A percentile compares a stretch with the other conserved stretches of the same genome.
Evolutionary conservation across 2,888 invertebrate species (phyloP).

Genomic region (Drosophila fungiperda): DNA sequence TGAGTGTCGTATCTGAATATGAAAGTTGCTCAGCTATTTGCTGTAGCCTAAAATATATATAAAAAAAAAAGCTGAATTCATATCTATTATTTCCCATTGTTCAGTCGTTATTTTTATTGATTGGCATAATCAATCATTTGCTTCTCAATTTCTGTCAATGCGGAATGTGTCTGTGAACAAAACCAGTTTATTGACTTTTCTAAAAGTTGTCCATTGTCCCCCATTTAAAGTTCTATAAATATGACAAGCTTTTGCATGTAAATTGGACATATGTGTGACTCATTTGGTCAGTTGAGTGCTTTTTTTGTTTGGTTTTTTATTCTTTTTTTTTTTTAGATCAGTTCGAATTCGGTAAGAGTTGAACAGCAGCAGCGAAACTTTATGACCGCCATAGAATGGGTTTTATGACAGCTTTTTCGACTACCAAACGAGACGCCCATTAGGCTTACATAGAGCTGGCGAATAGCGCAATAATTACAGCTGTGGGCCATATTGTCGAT

Average conservation of each 20-base stretch:
- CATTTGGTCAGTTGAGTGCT: conserved; percentile 13
- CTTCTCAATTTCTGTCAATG: conserved; percentile 16
- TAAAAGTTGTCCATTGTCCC: not conserved
- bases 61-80: not conserved
- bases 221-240: conserved; percentile 8
- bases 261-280: conserved; percentile 6
- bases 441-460: conserved; percentile 21
- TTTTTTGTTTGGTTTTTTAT: not conserved
- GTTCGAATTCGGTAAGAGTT: not conserved
- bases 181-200: conserved; percentile 1
- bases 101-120: not conserved
- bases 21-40: not conserved
- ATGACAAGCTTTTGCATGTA: not conserved
- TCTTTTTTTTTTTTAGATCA: conserved; percentile 1
- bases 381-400: conserved; percentile 34
- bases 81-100: not conserved
- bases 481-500: conserved; percentile 18
- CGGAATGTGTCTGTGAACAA: not conserved
- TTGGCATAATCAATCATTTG: conserved; percentile 11
- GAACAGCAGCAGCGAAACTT: conserved; percentile 32
- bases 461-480: conserved; percentile 34
- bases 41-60: not conserved
- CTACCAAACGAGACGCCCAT: conserved; percentile 6
- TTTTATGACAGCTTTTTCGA: conserved; percentile 38
- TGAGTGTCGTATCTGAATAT: not conserved